Evolutionary conservation across 1,140 invertebrate genomes (phyloP).

Genomic region (Limonius californicus): DNA sequence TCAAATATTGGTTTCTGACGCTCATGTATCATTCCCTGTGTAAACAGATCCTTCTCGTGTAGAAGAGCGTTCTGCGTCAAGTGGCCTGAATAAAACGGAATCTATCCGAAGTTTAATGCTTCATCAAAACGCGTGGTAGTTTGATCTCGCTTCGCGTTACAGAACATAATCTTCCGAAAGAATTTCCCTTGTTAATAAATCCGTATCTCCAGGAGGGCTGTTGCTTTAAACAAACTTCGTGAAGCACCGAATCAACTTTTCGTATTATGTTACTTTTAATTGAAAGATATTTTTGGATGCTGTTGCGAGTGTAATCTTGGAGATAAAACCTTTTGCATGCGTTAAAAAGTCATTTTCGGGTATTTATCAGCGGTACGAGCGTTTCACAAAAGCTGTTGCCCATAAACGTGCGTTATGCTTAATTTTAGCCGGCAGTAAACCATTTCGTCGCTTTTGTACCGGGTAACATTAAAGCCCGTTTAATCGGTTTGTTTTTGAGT

Average conservation of each 20-base stretch:
- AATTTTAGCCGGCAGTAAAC: not conserved
- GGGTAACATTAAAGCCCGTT: too few species aligned
- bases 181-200: too few species aligned
- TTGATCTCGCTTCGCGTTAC: too few species aligned
- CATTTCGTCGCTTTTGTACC: not conserved
- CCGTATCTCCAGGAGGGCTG: too few species aligned
- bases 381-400: conserved; percentile 3
- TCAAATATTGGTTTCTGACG: conserved; percentile 17
- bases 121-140: too few species aligned
- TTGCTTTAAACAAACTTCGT: too few species aligned
- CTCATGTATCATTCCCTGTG: conserved; percentile 14
- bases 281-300: not conserved
- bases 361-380: not conserved
- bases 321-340: conserved; percentile 7
- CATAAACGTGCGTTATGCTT: conserved; percentile 2
- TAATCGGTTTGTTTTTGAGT: too few species aligned
- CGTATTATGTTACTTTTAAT: too few species aligned
- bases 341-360: not conserved
- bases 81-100: not conserved
- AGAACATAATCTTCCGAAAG: too few species aligned
- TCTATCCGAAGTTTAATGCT: too few species aligned
- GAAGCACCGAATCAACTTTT: too few species aligned
- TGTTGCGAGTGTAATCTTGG: not conserved
- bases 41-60: conserved; percentile 16
- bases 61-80: conserved; percentile 12